phyloP scores from a whole-genome alignment of 92 coral and sea anemone species.

The Parazoanthus darwini region DNA sequence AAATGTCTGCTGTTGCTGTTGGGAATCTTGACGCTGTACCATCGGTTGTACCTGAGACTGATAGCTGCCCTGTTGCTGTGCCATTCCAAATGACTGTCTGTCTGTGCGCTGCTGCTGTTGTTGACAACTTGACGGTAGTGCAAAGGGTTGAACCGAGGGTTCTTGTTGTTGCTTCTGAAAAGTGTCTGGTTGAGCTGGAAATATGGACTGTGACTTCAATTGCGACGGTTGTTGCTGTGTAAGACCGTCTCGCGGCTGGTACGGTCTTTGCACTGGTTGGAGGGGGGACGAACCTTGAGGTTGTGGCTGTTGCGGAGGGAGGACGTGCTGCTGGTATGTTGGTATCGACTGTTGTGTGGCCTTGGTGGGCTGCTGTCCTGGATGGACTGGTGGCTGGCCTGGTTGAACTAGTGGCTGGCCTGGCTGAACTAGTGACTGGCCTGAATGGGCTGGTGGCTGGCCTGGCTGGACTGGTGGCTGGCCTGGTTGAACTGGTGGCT shows the following conservation, averaged over 20 bases:
- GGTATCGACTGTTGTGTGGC: not conserved
- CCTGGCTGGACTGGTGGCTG: not conserved
- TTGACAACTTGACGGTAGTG: not conserved
- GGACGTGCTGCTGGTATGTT: not conserved
- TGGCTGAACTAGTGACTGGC: not conserved
- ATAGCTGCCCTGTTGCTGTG: slow-evolving; percentile 23
- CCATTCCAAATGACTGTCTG: not conserved
- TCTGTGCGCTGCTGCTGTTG: slow-evolving; percentile 16
- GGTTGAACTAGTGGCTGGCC: not conserved
- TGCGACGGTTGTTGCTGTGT: slow-evolving; percentile 4
- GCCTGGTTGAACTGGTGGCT: not conserved
- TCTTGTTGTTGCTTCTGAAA: slow-evolving; percentile 7
- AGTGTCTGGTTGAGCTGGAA: slow-evolving; percentile 19
- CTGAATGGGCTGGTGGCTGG: not conserved
- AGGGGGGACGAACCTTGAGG: not conserved
- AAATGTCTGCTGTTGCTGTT: not conserved
- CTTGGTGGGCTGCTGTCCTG: not conserved
- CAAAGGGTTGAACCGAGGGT: not conserved
- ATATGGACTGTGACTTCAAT: not conserved
- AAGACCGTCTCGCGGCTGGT: not conserved
- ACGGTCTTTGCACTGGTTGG: not conserved
- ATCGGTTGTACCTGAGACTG: not conserved
- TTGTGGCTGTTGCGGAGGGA: not conserved
- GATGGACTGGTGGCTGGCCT: not conserved
- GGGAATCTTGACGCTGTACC: slow-evolving; percentile 26